Evolutionary conservation across 2,888 invertebrate species (phyloP).

Genomic region (Drosophila melanosoma): DNA sequence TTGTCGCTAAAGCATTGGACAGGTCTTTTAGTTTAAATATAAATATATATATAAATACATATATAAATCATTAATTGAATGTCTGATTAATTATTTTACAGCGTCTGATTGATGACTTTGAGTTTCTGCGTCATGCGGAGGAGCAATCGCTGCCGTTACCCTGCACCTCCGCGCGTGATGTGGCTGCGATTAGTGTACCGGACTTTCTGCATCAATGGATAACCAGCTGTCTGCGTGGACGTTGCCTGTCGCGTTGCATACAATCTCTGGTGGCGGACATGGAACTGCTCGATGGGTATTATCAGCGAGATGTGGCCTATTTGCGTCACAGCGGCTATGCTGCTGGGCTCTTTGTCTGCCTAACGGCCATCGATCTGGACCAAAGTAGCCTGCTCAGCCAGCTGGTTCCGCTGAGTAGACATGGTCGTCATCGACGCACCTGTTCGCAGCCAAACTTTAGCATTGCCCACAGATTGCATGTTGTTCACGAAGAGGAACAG

Average conservation of each 20-base stretch:
- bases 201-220: conserved; percentile 76
- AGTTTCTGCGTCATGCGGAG: conserved; percentile 71
- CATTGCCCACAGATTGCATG: conserved; percentile 64
- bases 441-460: conserved; percentile 87
- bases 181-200: conserved; percentile 23
- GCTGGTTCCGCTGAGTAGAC: conserved; percentile 86
- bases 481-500: conserved; percentile 60
- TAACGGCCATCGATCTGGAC: conserved; percentile 88
- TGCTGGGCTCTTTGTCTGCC: conserved; percentile 87
- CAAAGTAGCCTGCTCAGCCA: conserved; percentile 88
- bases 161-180: neutral
- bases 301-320: conserved; percentile 86
- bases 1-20: neutral
- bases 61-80: neutral
- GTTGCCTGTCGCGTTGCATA: conserved; percentile 84
- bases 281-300: conserved; percentile 87
- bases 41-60: neutral
- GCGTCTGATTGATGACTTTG: conserved; percentile 78
- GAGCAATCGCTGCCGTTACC: conserved; percentile 40
- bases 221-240: conserved; percentile 60
- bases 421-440: conserved; percentile 85
- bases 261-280: conserved; percentile 88
- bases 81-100: conserved; percentile 17
- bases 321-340: conserved; percentile 87
- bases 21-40: too few species aligned